Conservation (phyloP, 1,140 invertebrate species). For the Periplaneta americana region DNA sequence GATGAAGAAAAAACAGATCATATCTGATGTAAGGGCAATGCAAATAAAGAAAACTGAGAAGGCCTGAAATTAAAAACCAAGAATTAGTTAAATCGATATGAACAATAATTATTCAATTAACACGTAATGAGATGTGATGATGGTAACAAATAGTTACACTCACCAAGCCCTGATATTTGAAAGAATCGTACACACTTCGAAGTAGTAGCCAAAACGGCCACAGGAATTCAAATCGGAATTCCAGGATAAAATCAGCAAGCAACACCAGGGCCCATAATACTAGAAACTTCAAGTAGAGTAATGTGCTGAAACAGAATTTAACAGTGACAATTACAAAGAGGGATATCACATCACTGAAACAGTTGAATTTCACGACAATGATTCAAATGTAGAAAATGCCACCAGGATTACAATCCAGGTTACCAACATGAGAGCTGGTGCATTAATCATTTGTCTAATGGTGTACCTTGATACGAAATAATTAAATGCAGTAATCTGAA, state of each 20-base stretch:
- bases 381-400: too few relatives aligned
- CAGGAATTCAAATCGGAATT: slow-evolving; percentile 98
- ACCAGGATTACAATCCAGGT: too few relatives aligned
- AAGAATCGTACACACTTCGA: slow-evolving; percentile 95
- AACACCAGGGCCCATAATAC: slow-evolving; percentile 94
- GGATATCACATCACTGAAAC: too few relatives aligned
- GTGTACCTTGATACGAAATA: too few relatives aligned
- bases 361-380: too few relatives aligned
- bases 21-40: slow-evolving; percentile 95
- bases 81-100: slow-evolving; percentile 20
- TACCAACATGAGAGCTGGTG: too few relatives aligned
- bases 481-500: too few relatives aligned
- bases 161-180: slow-evolving; percentile 98
- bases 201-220: slow-evolving; percentile 98
- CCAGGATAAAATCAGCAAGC: slow-evolving; percentile 93
- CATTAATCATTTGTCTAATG: too few relatives aligned
- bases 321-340: too few relatives aligned
- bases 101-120: background rate
- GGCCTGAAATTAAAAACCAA: slow-evolving; percentile 86
- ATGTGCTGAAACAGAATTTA: slow-evolving; percentile 67
- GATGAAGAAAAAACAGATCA: slow-evolving; percentile 99
- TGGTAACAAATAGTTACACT: slow-evolving; percentile 46
- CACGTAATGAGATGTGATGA: too few relatives aligned
- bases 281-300: slow-evolving; percentile 94
- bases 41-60: slow-evolving; percentile 98